A percentile compares a stretch with the other conserved stretches of the same genome.
phyloP scores from a whole-genome alignment of 2,888 invertebrate species.

The Drosophila vallismaia region DNA sequence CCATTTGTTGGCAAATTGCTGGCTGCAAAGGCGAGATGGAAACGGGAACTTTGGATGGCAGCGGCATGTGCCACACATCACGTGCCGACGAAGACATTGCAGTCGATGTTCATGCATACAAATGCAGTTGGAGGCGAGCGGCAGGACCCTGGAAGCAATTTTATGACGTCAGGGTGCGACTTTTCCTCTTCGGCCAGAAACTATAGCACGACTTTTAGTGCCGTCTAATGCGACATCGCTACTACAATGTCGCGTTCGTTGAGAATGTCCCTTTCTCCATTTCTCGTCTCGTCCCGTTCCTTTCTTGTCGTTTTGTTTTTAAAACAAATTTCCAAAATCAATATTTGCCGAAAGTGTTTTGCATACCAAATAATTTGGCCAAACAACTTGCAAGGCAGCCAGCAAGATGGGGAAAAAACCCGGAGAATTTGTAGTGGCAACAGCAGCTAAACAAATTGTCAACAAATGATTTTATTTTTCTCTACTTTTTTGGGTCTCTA shows the following conservation, averaged over 20 bases:
- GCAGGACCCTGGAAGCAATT: constrained; percentile 45
- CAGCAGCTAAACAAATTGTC: constrained; percentile 80
- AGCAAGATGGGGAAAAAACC: constrained; percentile 24
- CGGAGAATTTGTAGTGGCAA: constrained; percentile 72
- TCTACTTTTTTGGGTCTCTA: constrained; percentile 48
- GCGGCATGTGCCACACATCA: constrained; percentile 77
- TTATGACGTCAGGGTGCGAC: constrained; percentile 71
- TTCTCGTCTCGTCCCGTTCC: constrained; percentile 9
- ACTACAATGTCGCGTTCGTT: constrained; percentile 60
- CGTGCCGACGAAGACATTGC: constrained; percentile 75
- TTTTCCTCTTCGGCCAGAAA: constrained; percentile 52
- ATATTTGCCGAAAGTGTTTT: constrained; percentile 82
- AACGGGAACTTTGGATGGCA: constrained; percentile 12
- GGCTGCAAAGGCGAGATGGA: constrained; percentile 6
- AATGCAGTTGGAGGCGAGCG: constrained; percentile 57
- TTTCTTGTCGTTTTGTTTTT: constrained; percentile 59
- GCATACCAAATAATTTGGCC: constrained; percentile 79
- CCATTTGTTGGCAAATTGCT: neutral
- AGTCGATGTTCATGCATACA: constrained; percentile 70
- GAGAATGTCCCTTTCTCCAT: constrained; percentile 3
- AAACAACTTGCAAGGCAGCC: constrained; percentile 62
- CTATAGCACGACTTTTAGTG: constrained; percentile 65
- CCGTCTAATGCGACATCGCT: constrained; percentile 56
- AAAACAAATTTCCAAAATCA: constrained; percentile 81
- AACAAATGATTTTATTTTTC: constrained; percentile 73